Percentiles rank a stretch among this genome's conserved stretches.
Evolutionary conservation across 2,888 invertebrate species (phyloP).

Genomic region (Dioctria rufipes): DNA sequence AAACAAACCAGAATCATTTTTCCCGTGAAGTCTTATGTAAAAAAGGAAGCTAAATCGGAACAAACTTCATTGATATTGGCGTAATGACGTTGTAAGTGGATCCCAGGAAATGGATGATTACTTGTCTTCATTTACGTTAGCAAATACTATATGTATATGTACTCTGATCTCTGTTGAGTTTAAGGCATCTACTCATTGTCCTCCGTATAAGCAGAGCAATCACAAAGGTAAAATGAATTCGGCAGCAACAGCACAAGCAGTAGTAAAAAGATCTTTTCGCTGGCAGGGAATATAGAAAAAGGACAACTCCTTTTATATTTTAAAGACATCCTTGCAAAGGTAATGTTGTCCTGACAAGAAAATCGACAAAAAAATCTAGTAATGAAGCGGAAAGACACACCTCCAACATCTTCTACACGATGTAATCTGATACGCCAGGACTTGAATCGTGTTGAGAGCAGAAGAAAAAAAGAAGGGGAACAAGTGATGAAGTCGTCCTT

Average conservation of each 20-base stretch:
- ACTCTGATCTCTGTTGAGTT: background rate
- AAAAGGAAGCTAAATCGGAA: slow-evolving; percentile 9
- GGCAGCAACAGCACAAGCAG: background rate
- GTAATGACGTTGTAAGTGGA: slow-evolving; percentile 60
- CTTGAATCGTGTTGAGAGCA: slow-evolving; percentile 2
- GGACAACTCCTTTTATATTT: slow-evolving; percentile 23
- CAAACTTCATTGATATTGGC: slow-evolving; percentile 25
- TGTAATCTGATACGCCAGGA: slow-evolving; percentile 40
- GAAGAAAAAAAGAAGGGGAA: slow-evolving; percentile 62
- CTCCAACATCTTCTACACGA: slow-evolving; percentile 35
- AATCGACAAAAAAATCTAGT: background rate
- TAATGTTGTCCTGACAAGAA: slow-evolving; percentile 18
- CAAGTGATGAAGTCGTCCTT: slow-evolving; percentile 70
- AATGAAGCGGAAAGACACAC: slow-evolving; percentile 57
- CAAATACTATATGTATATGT: no score
- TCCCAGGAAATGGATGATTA: slow-evolving; percentile 69
- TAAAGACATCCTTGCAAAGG: slow-evolving; percentile 30
- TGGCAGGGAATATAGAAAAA: slow-evolving; percentile 25
- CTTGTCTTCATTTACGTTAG: slow-evolving; percentile 3
- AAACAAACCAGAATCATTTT: background rate
- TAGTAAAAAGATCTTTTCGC: slow-evolving; percentile 17
- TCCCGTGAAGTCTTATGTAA: background rate
- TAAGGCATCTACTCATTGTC: slow-evolving; percentile 7
- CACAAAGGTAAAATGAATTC: slow-evolving; percentile 26
- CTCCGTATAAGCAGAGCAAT: background rate